Percentiles rank a stretch among this genome's conserved stretches.
phyloP scores from a whole-genome alignment of 2,888 invertebrate genomes.

The Elmis aenea region DNA sequence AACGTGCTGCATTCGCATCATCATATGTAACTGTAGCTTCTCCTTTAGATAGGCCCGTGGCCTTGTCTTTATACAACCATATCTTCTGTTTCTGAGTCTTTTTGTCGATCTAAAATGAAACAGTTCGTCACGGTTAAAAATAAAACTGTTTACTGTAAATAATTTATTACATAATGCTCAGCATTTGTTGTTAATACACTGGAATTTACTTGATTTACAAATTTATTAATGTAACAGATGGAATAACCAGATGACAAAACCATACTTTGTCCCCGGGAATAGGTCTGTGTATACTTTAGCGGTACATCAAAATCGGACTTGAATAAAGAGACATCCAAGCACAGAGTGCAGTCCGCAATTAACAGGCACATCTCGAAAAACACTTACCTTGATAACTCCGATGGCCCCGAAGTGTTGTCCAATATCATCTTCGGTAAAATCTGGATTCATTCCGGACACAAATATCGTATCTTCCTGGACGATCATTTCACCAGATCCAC shows the following conservation, averaged over 20 bases:
- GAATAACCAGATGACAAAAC: constrained; percentile 1
- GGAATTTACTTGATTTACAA: no score
- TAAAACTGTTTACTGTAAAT: background rate
- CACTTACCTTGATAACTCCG: constrained; percentile 86
- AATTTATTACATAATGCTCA: no score
- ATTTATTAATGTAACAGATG: constrained; percentile 1
- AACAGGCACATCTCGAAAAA: background rate
- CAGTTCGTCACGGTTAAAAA: constrained; percentile 1
- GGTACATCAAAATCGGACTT: constrained; percentile 43
- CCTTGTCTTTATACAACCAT: constrained; percentile 98
- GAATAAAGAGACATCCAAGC: constrained; percentile 39
- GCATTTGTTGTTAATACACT: no score
- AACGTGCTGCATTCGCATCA: constrained; percentile 89
- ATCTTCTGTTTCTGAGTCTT: constrained; percentile 92
- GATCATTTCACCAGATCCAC: constrained; percentile 73
- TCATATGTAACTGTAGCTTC: constrained; percentile 98
- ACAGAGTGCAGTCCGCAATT: constrained; percentile 46
- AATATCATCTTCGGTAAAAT: constrained; percentile 81
- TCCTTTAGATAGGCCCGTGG: constrained; percentile 88
- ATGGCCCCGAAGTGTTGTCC: constrained; percentile 91
- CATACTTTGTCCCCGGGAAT: constrained; percentile 31
- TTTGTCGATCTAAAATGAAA: constrained; percentile 75
- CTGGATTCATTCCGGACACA: constrained; percentile 85
- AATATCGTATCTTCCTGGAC: constrained; percentile 93
- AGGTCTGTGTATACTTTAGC: constrained; percentile 39